Evolutionary conservation across 2,797 vertebrate genomes (phyloP), one percentile per base, ranked within the genome.

Genomic region (Epinephelus awoara): DNA sequence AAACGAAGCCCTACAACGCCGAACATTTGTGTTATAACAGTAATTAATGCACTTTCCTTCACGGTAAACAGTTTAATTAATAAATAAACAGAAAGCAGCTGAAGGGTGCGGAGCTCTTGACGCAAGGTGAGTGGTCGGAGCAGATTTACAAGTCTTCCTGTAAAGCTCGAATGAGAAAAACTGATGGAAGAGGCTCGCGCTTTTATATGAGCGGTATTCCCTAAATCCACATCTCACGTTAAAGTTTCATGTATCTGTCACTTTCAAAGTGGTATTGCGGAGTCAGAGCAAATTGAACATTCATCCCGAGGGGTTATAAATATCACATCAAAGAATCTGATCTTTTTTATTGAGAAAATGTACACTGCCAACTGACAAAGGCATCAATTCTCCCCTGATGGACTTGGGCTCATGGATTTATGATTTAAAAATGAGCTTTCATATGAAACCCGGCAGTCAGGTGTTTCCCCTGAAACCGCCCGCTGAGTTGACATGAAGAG

Each of bases 21-120:
- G 15, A 65, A 57, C 46, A 64, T 84, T 82, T 80, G 74, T 75
- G 76, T 90, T 91, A 88, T 91, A 88, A 80, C 34, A 57, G 88
- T 94, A 94, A 95, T 95, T 92, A 94, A 89, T 88, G 64, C 83
- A 84, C 82, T 88, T 89, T 89, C 85, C 83, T 89, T 76, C 75
- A 87, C 86, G 79, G 86, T 85, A 88, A 91, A 91, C 85, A 86
- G 69, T 87, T 91, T 87, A 82, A 91, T 84, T 18, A 49, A 42
- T 42, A 87, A 84, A 82, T n/a, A 55, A 70, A 52, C 17, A 47
- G 77, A 80, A 80, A 85, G 66, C 73, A 76, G 85, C 58, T 59
- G 69, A 49, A 38, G 27, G 88, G 72, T 58, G 77, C 67, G 70
- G 85, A 75, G 75, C 63, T 62, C 70, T 40, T 80, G 73, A 87